Base-by-base conservation (phyloP, 2,888 invertebrate genomes). In the Mimas tiliae region DNA sequence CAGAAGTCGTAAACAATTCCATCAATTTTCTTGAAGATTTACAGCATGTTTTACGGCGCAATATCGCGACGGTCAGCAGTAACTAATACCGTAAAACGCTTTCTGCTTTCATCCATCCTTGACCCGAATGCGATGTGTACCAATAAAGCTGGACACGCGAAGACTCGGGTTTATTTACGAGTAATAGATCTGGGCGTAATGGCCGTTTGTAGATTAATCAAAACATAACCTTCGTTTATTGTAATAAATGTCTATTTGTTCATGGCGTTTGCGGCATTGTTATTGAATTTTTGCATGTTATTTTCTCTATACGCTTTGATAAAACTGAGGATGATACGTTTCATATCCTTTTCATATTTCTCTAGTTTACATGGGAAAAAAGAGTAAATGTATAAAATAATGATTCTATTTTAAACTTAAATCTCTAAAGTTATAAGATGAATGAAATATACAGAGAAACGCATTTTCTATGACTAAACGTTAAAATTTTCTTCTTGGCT, bases 91-190 rank as follows among this genome's bases (percentile, higher is more conserved):
- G 42, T 58, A 42, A 58, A 58, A 42, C 34, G 58, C n/a, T 53
- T 42, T 58, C 58, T 12, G 58, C 42, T 58, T 58, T 58, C 58
- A 38, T 58, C 38, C 58, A 58, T 8, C 58, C 58, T 58, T 58
- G 58, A 58, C 58, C 58, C 12, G 3, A 14, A 58, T 58, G 19
- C 7, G 16, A 58, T 19, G 11, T 16, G 19, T 19, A 38, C 58
- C 33, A 50, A 50, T 50, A 50, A 50, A 50, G 50, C 50, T 50
- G 19, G 50, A 50, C 50, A 48, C 50, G 19, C 50, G 16, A 50
- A 19, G n/a, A 6, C 9, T 9, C 19, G 6, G 12, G 42, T 16
- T 38, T 58, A 42, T 58, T 58, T 58, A 58, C 19, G 58, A 58
- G 42, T 42, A 7, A 21, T 42, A 58, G 38, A 11, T 38, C 58